phyloP scores from a whole-genome alignment of 2,888 invertebrate species.

The Eristalis intricaria region DNA sequence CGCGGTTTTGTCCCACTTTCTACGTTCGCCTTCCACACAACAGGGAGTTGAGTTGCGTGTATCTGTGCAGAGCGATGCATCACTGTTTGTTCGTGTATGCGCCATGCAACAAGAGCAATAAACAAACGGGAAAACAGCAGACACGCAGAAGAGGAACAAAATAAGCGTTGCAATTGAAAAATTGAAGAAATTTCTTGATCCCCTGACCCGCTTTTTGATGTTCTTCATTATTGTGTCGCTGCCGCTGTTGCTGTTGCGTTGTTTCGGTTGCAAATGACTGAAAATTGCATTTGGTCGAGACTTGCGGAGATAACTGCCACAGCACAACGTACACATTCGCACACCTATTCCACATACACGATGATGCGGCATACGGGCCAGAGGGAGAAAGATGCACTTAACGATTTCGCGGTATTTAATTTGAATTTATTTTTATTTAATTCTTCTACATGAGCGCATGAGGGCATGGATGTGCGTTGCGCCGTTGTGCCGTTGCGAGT shows the following conservation, averaged over 20 bases:
- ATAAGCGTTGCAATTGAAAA: slow-evolving; percentile 64
- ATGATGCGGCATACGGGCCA: not conserved
- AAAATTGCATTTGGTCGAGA: slow-evolving; percentile 59
- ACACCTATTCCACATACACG: not conserved
- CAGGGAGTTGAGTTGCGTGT: slow-evolving; percentile 33
- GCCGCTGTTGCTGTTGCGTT: slow-evolving; percentile 5
- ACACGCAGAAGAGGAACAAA: slow-evolving; percentile 2
- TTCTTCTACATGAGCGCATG: slow-evolving; percentile 3
- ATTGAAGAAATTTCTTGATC: slow-evolving; percentile 71
- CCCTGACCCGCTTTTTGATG: slow-evolving; percentile 65
- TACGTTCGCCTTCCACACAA: slow-evolving; percentile 71
- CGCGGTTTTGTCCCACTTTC: slow-evolving; percentile 72
- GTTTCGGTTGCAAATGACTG: slow-evolving; percentile 46
- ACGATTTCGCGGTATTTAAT: slow-evolving; percentile 58
- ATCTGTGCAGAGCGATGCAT: slow-evolving; percentile 25
- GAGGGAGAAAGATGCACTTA: slow-evolving; percentile 30
- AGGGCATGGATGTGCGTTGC: not conserved
- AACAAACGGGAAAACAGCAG: not conserved
- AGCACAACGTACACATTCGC: slow-evolving; percentile 4
- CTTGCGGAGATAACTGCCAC: slow-evolving; percentile 46
- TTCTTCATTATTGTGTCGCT: not conserved
- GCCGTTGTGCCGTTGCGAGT: no score
- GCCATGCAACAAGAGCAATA: slow-evolving; percentile 16
- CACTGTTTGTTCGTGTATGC: not conserved
- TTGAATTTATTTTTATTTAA: slow-evolving; percentile 64